Evolutionary conservation across 1,140 invertebrate genomes (phyloP), one percentile per base, ranked within the genome.

Genomic region (Elymnias hypermnestra): DNA sequence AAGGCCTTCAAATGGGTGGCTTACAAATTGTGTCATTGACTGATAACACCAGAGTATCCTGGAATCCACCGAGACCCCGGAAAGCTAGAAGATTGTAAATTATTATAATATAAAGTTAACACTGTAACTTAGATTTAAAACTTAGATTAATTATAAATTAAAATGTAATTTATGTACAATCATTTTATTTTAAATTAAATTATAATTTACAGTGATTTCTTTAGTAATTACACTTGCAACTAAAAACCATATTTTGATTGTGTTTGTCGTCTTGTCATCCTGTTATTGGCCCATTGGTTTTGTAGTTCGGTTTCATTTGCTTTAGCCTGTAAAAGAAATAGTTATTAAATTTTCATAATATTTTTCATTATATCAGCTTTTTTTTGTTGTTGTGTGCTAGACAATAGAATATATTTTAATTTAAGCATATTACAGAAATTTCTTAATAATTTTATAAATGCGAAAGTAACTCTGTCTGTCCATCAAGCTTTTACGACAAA

Each of bases 241-340:
- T 69, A 95, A 88, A 95, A 96, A 35, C 94, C 94, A 88, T 96
- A 96, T 89, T 96, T 96, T 19, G 92, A 92, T 73, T 94, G 93
- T 17, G 96, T 95, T 76, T 96, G 93, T 70, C 92, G 89, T 55
- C 93, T 92, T 5, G 92, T 93, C 79, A 93, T 89, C 70, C 92
- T 91, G 70, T 96, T 98, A 54, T 93, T 90, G 1, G 96, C 92
- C 97, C 97, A 98, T 79, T 96, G 93, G 75, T 97, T 97, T 77
- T 98, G 95, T 7, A 98, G 79, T 74, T 97, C 95, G 51, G 95
- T 83, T 83, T 98, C 96, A 87, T 97, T 94, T 28, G 94, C 95
- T 84, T 98, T 98, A 12, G 96, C 96, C 90, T 95, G 78, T 47
- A 88, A 88, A 56, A 64, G 60, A 58, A 62, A 46, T 42, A 56